Evolutionary conservation across 2,797 vertebrate species (phyloP), one percentile per base, ranked within the genome.

Genomic region (Clarias pachynema): DNA sequence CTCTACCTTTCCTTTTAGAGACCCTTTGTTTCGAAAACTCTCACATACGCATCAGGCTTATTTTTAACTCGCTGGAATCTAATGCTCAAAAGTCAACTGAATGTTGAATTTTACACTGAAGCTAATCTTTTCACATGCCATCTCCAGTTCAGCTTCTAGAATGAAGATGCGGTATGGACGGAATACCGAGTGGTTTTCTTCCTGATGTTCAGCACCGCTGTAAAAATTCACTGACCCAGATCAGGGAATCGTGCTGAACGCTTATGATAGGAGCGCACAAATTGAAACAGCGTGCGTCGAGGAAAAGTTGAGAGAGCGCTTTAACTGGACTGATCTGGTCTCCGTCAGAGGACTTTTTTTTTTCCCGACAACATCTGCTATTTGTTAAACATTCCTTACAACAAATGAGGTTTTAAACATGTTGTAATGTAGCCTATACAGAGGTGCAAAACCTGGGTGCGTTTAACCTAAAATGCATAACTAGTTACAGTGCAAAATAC

Each of bases 61-160:
- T 72, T 34, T 82, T 72, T 72, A 82, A 26, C 53, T 16, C 2
- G 56, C 34, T 49, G 68, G 34, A 73, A 60, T 44, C n/a, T 15
- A 8, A 49, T 63, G 57, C n/a, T 83, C 68, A 18, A 7, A 56
- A 44, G 31, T 74, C 81, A 24, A 5, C 34, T 20, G n/a, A 62
- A 63, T 49, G 81, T 70, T 56, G 68, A 82, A 37, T 34, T 73
- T 72, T 73, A 72, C 65, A 83, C 18, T 4, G 34, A 18, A 72
- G 74, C 40, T 65, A 49, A 65, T 78, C 66, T 85, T 84, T 77
- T 63, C 77, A 82, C 83, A 82, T 79, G 77, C 69, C 81, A 2
- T 44, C 40, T 68, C 68, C 24, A 82, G 72, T 72, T 82, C 65
- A 70, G 80, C 80, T 22, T 29, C 24, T 29, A 62, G 49, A 49